These are phyloP conservation scores for Hirtodrosophila histrioides DNA, from an alignment of 2,888 invertebrate species.

Conservation along the genomic window DNA sequence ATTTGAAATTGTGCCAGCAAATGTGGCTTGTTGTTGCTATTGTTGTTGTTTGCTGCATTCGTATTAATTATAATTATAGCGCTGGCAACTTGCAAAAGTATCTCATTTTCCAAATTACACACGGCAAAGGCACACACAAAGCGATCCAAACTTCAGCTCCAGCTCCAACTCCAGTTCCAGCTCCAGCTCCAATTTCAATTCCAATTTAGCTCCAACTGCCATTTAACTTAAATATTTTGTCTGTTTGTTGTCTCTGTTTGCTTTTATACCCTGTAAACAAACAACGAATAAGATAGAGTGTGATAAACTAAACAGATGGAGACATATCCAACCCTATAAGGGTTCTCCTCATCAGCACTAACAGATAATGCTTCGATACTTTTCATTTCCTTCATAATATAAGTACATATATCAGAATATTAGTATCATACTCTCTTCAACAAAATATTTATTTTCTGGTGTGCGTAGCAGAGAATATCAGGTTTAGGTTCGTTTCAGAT, in stretches of 20 bases:
- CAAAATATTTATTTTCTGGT: too few species aligned
- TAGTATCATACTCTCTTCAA: too few species aligned
- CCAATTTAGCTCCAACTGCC: slow-evolving; percentile 62
- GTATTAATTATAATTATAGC: slow-evolving; percentile 75
- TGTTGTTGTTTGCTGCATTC: slow-evolving; percentile 42
- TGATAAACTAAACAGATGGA: too few species aligned
- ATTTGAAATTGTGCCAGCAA: slow-evolving; percentile 65
- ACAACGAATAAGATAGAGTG: too few species aligned
- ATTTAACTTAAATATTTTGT: slow-evolving; percentile 74
- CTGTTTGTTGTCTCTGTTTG: slow-evolving; percentile 43
- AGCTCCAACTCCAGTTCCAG: slow-evolving; percentile 30
- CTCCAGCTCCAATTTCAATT: slow-evolving; percentile 45
- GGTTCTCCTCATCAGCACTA: too few species aligned
- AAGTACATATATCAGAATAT: too few species aligned
- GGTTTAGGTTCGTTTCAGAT: too few species aligned
- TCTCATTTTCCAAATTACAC: slow-evolving; percentile 75
- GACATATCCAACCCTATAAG: too few species aligned
- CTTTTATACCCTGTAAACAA: background rate
- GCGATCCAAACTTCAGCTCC: slow-evolving; percentile 20
- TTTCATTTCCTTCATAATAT: too few species aligned
- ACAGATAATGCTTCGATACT: too few species aligned
- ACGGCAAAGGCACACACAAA: slow-evolving; percentile 24
- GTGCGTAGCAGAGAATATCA: too few species aligned
- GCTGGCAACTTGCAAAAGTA: slow-evolving; percentile 70
- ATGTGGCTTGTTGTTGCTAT: slow-evolving; percentile 10